Base-by-base conservation (phyloP, 2,888 invertebrate genomes). In the Caenorhabditis sinica region DNA sequence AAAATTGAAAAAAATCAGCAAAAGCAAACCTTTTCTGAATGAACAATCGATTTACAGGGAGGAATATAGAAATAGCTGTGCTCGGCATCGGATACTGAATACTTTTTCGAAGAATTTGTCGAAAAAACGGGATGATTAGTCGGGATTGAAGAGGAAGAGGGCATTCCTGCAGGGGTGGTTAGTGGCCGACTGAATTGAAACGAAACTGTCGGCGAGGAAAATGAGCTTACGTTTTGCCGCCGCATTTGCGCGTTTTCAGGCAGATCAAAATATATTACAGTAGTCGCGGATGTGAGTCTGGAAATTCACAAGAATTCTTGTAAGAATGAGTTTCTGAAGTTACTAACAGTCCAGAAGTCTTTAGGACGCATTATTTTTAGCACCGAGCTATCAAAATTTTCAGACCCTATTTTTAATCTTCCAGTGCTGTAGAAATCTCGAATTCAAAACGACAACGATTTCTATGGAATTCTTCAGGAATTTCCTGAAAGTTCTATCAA, bases 31-130 rank as follows among this genome's bases (percentile, higher is more conserved):
- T 83, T 72, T 43, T 83, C 73, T 23, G 66, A 76, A 11, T 72
- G 58, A 43, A 82, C 40, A 49, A 76, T 65, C 0, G 63, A 20
- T 53, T 77, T 65, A 49, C 73, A 83, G 1, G 77, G 76, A 15
- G 83, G 77, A 73, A 83, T 76, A 36, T 83, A 83, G 23, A 83
- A 83, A 72, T 83, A 83, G 25, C 77, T 60, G 51, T 66, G 43
- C 36, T 83, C 77, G 11, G 83, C 83, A 58, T 82, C 63, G 9
- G 8, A 33, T 56, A 82, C 36, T 40, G 75, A 76, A 65, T 82
- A 82, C 23, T 82, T 82, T 20, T 82, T 75, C 15, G 68, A 28
- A 36, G 73, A 30, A 15, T 71, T 33, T 20, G 71, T 72, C 36
- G 61, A 40, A 63, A 40, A 71, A 30, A 61, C 28, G 0, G 77